Evolutionary conservation across 92 coral and sea anemone genomes (phyloP).

Genomic region (Zoanthus gigantus): DNA sequence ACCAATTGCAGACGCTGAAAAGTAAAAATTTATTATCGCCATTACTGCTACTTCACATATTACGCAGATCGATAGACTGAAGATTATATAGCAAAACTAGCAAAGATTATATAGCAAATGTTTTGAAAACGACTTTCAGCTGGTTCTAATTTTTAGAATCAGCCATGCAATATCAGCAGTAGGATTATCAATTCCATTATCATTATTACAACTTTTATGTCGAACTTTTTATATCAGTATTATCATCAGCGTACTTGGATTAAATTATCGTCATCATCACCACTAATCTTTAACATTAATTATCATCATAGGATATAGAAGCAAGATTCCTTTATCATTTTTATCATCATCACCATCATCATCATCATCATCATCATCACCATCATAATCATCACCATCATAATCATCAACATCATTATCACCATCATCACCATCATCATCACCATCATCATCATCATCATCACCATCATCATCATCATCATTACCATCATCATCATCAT

Average conservation of each 20-base stretch:
- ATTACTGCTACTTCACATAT: neutral
- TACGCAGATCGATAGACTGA: no score
- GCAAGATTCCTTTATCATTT: neutral
- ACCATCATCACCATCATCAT: neutral
- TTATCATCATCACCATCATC: neutral
- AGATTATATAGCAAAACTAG: no score
- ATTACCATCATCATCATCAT: neutral
- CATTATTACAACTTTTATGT: neutral
- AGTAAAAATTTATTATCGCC: neutral
- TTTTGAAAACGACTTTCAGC: no score
- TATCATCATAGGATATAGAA: neutral
- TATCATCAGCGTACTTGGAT: neutral
- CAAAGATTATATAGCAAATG: no score
- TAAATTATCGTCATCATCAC: neutral
- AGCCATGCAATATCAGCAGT: neutral
- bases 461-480: neutral
- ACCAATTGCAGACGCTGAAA: constrained; percentile 87
- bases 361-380: neutral
- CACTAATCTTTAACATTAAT: neutral
- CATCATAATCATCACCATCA: no score
- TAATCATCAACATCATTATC: no score
- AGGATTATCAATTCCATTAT: neutral
- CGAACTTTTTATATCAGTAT: neutral
- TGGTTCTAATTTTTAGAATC: no score
- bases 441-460: neutral